phyloP scores from a whole-genome alignment of 2,113 vertebrate species.

The Serinus canaria region DNA sequence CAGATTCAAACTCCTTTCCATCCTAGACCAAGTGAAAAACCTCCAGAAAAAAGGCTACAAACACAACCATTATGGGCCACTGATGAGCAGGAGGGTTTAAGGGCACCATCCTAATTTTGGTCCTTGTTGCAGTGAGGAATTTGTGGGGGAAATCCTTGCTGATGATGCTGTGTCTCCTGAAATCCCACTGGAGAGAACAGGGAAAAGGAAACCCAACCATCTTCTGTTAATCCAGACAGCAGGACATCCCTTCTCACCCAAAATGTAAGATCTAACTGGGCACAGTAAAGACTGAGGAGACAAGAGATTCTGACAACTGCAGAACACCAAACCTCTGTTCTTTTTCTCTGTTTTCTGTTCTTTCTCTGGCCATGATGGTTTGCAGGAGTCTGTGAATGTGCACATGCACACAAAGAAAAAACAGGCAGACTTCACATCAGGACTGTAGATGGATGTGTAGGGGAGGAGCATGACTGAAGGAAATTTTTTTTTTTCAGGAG shows the following conservation, averaged over 20 bases:
- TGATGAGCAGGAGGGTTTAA: not conserved
- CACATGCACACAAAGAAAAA: not conserved
- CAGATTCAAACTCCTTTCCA: not conserved
- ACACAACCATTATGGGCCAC: not conserved
- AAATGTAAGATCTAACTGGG: not conserved
- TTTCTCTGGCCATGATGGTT: not conserved
- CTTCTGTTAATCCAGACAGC: not conserved
- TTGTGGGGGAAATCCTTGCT: not conserved
- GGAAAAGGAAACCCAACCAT: not conserved
- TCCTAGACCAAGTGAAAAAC: not conserved
- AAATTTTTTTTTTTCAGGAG: not conserved
- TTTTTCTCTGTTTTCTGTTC: not conserved
- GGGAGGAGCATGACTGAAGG: not conserved
- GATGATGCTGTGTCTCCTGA: not conserved
- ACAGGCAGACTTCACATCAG: not conserved
- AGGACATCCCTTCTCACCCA: not conserved
- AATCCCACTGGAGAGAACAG: not conserved
- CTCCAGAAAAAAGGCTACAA: not conserved
- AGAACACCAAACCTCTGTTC: not conserved
- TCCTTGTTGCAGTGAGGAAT: not conserved
- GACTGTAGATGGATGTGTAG: not conserved
- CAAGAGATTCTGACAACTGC: not conserved
- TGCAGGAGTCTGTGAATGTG: not conserved
- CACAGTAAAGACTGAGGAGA: not conserved
- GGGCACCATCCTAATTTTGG: not conserved